Conservation (phyloP, 2,888 invertebrate genomes). For the Drosophila histrio region DNA sequence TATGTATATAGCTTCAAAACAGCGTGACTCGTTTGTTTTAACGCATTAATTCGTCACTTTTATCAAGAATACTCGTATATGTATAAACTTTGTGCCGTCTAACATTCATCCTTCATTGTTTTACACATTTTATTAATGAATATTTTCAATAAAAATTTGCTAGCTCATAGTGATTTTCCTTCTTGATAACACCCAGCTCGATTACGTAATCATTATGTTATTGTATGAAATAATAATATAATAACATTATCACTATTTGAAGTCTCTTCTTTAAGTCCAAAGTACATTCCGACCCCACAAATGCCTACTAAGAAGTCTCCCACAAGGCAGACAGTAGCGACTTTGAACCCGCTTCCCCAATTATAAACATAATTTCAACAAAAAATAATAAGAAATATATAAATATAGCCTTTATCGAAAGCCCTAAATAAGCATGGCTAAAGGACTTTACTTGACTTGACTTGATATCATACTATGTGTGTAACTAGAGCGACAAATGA, state of each 20-base stretch:
- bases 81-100: neutral
- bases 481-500: neutral
- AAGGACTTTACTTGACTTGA: neutral
- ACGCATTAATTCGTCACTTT: neutral
- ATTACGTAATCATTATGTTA: slow-evolving; percentile 7
- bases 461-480: too few relatives aligned
- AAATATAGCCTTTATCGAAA: slow-evolving; percentile 4
- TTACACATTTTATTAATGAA: neutral
- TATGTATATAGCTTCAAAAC: too few relatives aligned
- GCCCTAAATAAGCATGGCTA: neutral
- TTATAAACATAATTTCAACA: too few relatives aligned
- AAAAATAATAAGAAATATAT: neutral
- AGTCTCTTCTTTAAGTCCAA: neutral
- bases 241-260: neutral
- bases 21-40: too few relatives aligned
- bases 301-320: neutral
- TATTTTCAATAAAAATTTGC: neutral
- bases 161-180: neutral
- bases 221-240: neutral
- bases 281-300: neutral
- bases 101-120: neutral
- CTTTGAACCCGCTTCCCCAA: neutral
- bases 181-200: neutral
- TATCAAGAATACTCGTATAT: neutral
- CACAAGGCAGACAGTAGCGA: neutral